Conservation (phyloP, 2,113 vertebrate genomes). For the Sturnus vulgaris region DNA sequence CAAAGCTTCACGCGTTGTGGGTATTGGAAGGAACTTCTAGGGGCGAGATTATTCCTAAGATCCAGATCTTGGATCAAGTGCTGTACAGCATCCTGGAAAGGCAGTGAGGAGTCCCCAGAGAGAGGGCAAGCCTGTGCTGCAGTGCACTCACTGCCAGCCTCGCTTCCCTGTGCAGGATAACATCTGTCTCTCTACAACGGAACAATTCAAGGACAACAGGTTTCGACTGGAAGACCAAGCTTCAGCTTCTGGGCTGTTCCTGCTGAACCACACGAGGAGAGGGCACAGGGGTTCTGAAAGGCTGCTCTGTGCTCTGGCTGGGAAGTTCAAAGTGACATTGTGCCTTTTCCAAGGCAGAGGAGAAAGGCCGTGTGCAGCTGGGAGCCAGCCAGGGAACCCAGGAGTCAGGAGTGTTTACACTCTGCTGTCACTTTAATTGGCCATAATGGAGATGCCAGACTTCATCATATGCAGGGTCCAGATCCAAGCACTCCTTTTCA, state of each 20-base stretch:
- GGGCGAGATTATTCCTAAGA: background rate
- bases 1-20: background rate
- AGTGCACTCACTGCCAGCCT: background rate
- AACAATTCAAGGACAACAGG: background rate
- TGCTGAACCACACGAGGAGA: background rate
- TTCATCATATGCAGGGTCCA: background rate
- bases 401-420: slow-evolving; percentile 19
- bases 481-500: slow-evolving; percentile 31
- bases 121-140: background rate
- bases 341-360: background rate
- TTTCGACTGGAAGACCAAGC: background rate
- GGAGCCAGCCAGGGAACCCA: background rate
- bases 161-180: rapidly evolving
- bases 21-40: background rate
- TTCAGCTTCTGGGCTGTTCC: background rate
- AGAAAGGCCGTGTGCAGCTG: background rate
- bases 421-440: slow-evolving; percentile 54
- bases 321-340: background rate
- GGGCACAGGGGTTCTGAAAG: background rate
- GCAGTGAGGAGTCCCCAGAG: background rate
- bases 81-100: background rate
- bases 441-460: slow-evolving; percentile 41
- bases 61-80: background rate
- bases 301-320: background rate
- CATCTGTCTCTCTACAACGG: background rate